A percentile compares a stretch with the other conserved stretches of the same genome.
These are phyloP conservation scores for Augiades crinisus DNA, from an alignment of 2,888 invertebrate species.

Conservation along the genomic window DNA sequence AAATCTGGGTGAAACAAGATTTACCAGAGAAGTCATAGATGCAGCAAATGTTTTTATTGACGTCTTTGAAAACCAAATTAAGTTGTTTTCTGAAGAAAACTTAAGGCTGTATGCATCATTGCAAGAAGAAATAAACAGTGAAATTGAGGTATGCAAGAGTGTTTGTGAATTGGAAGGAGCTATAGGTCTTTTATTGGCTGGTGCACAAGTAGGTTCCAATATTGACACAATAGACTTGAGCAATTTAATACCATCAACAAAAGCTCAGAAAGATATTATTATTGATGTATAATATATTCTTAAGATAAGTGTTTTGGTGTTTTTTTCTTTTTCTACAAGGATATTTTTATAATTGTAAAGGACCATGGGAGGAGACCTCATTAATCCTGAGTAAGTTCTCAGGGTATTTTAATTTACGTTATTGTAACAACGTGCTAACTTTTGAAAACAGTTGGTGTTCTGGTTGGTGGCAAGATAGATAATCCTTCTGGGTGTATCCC, in stretches of 20 bases:
- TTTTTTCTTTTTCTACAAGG: no score
- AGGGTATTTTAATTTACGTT: no score
- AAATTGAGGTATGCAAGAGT: constrained; percentile 84
- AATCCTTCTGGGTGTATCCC: no score
- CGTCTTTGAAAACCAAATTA: constrained; percentile 85
- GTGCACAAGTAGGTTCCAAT: constrained; percentile 74
- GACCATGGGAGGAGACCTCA: no score
- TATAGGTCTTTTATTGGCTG: constrained; percentile 84
- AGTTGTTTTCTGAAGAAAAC: constrained; percentile 82
- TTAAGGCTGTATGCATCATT: constrained; percentile 83
- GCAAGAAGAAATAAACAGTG: constrained; percentile 82
- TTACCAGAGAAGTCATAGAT: constrained; percentile 87
- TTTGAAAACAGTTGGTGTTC: no score
- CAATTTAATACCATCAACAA: constrained; percentile 57
- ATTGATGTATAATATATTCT: constrained; percentile 72
- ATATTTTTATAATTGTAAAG: no score
- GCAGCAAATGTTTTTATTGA: constrained; percentile 88
- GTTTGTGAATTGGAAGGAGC: constrained; percentile 86
- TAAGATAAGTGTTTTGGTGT: constrained; percentile 33
- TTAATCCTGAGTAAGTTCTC: no score
- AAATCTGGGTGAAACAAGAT: constrained; percentile 87
- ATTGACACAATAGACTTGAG: constrained; percentile 52
- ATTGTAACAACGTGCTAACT: no score
- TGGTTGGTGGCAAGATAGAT: no score
- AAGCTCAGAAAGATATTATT: constrained; percentile 80